Conservation (phyloP, 1,140 invertebrate genomes). For the Notospermus geniculatus region DNA sequence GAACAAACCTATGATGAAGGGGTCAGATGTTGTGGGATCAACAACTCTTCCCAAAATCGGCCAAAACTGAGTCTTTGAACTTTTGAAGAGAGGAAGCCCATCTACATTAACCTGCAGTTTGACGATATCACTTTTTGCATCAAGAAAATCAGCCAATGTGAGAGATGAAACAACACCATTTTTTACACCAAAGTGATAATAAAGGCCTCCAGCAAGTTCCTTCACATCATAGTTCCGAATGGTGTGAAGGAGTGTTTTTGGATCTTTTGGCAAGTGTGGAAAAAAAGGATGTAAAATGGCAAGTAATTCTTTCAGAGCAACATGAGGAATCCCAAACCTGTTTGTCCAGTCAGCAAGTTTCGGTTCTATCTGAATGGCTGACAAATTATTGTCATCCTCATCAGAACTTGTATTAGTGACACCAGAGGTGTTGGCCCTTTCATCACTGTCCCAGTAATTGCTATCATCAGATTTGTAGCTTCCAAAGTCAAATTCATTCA, state of each 20-base stretch:
- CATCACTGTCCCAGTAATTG: too few species aligned
- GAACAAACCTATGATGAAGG: constrained; percentile 21
- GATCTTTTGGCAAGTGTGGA: constrained; percentile 16
- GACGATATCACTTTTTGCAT: not conserved
- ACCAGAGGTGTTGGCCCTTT: too few species aligned
- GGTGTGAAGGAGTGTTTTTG: constrained; percentile 9
- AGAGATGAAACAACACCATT: constrained; percentile 4
- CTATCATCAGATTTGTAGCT: too few species aligned
- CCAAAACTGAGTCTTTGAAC: constrained; percentile 12
- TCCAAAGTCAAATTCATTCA: too few species aligned
- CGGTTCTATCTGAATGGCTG: too few species aligned
- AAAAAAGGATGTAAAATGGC: not conserved
- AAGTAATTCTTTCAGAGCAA: not conserved
- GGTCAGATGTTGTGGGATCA: not conserved
- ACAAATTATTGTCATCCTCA: too few species aligned
- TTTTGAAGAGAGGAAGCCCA: constrained; percentile 18
- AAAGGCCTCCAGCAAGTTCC: constrained; percentile 11
- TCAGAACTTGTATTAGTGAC: too few species aligned
- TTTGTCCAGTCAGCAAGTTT: too few species aligned
- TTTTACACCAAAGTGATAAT: constrained; percentile 15
- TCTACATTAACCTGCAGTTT: constrained; percentile 19
- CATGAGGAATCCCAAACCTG: too few species aligned
- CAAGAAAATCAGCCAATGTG: too few species aligned
- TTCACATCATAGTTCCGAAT: constrained; percentile 9
- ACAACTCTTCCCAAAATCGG: constrained; percentile 8